A percentile compares a stretch with the other conserved stretches of the same genome.
Conservation (phyloP, 2,113 vertebrate genomes). For the Sander vitreus region DNA sequence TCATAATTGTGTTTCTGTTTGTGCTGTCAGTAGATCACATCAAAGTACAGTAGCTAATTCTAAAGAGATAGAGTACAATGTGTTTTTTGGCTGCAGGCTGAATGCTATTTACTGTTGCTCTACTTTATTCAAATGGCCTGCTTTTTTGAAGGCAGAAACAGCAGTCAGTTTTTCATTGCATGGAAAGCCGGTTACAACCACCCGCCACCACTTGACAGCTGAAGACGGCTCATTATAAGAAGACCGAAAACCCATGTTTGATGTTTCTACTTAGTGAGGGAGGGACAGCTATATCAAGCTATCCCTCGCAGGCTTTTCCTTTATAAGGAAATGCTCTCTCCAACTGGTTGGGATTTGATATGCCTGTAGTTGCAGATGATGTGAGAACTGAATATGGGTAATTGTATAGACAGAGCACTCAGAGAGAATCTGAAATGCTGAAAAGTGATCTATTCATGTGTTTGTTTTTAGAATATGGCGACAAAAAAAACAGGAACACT, state of each 20-base stretch:
- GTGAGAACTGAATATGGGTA: conserved; percentile 76
- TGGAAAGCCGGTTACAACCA: conserved; percentile 79
- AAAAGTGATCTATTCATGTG: conserved; percentile 40
- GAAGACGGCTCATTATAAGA: conserved; percentile 85
- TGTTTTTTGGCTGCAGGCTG: conserved; percentile 71
- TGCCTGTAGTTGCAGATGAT: conserved; percentile 74
- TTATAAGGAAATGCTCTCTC: conserved; percentile 81
- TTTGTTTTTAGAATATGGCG: conserved; percentile 57
- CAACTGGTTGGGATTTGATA: conserved; percentile 80
- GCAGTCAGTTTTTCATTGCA: conserved; percentile 77
- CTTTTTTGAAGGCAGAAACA: conserved; percentile 71
- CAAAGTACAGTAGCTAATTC: conserved; percentile 68
- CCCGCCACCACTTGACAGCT: conserved; percentile 82
- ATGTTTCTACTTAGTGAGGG: conserved; percentile 83
- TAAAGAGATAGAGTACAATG: conserved; percentile 62
- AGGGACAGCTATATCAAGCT: conserved; percentile 82
- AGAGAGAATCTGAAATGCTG: conserved; percentile 52
- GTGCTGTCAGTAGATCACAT: conserved; percentile 56
- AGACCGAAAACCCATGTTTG: conserved; percentile 82
- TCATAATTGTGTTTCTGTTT: conserved; percentile 38
- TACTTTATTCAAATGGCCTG: conserved; percentile 78
- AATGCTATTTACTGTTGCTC: conserved; percentile 77
- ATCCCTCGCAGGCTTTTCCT: conserved; percentile 79
- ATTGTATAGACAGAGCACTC: conserved; percentile 73
- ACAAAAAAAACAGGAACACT: conserved; percentile 32